phyloP scores from a whole-genome alignment of 2,888 invertebrate genomes.

The Dichetophora obliterata region DNA sequence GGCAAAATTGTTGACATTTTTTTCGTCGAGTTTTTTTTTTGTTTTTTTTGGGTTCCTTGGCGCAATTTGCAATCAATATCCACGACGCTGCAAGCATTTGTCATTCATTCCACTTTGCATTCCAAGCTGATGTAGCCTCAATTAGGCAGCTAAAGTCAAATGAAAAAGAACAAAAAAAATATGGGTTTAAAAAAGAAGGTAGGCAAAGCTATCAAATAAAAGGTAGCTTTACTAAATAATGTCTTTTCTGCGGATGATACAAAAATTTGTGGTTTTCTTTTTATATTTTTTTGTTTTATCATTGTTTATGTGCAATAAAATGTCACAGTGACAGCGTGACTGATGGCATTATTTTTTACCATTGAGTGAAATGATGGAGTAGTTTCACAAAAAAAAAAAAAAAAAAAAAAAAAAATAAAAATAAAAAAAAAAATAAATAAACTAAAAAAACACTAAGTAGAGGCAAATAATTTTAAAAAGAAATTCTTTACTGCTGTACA shows the following conservation, averaged over 20 bases:
- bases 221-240: conserved; percentile 18
- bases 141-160: conserved; percentile 15
- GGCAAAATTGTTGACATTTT: neutral
- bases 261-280: conserved; percentile 5
- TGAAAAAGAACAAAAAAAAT: neutral
- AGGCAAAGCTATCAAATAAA: conserved; percentile 18
- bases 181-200: neutral
- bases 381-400: conserved; percentile 1
- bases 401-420: neutral
- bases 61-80: conserved; percentile 30
- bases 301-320: conserved; percentile 35
- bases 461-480: conserved; percentile 32
- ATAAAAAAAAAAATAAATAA: conserved; percentile 3
- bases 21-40: neutral
- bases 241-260: conserved; percentile 27
- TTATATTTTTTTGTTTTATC: neutral
- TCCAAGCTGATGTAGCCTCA: conserved; percentile 40
- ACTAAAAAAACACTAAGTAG: neutral
- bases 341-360: conserved; percentile 33
- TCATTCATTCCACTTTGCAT: conserved; percentile 51
- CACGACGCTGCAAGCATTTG: conserved; percentile 47
- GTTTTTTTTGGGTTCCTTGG: neutral
- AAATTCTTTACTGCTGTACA: conserved; percentile 18
- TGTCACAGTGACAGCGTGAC: conserved; percentile 38
- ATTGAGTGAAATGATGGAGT: conserved; percentile 31